These are phyloP conservation scores for Gavialis gangeticus DNA, from an alignment of 2,113 vertebrate genomes.

Conservation along the genomic window DNA sequence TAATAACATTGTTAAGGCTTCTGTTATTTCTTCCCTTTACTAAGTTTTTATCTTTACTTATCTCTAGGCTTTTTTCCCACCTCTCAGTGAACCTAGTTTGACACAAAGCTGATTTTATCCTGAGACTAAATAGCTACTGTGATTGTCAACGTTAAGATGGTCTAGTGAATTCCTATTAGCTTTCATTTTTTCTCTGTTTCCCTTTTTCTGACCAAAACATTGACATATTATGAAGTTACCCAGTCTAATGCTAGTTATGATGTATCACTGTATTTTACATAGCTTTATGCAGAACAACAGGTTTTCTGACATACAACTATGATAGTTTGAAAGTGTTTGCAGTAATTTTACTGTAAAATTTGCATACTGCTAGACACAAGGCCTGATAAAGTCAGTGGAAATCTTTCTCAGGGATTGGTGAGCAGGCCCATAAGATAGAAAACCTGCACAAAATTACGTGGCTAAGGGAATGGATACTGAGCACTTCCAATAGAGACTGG, in stretches of 20 bases:
- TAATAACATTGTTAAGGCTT: too few relatives aligned
- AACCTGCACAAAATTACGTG: not conserved
- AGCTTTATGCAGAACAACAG: not conserved
- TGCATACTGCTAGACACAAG: fast-evolving
- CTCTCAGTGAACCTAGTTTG: too few relatives aligned
- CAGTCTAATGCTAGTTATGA: not conserved
- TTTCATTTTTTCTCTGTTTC: not conserved
- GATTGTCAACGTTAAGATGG: not conserved
- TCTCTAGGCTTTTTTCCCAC: too few relatives aligned
- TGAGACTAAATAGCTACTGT: not conserved
- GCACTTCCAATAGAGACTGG: too few relatives aligned
- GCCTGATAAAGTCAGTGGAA: not conserved
- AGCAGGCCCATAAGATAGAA: not conserved
- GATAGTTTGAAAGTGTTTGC: not conserved
- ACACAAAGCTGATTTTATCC: not conserved
- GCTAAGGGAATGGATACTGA: too few relatives aligned
- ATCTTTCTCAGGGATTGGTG: not conserved
- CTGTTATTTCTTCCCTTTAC: too few relatives aligned
- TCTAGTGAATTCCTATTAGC: not conserved
- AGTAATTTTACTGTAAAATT: not conserved
- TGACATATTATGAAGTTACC: not conserved
- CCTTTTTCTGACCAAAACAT: not conserved
- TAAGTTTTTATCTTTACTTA: too few relatives aligned
- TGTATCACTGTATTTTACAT: not conserved
- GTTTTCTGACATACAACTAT: not conserved